Evolutionary conservation across 53 echinoderm and acorn worm species (phyloP), one percentile per base, ranked within the genome.

Genomic region (Luidia sarsii): DNA sequence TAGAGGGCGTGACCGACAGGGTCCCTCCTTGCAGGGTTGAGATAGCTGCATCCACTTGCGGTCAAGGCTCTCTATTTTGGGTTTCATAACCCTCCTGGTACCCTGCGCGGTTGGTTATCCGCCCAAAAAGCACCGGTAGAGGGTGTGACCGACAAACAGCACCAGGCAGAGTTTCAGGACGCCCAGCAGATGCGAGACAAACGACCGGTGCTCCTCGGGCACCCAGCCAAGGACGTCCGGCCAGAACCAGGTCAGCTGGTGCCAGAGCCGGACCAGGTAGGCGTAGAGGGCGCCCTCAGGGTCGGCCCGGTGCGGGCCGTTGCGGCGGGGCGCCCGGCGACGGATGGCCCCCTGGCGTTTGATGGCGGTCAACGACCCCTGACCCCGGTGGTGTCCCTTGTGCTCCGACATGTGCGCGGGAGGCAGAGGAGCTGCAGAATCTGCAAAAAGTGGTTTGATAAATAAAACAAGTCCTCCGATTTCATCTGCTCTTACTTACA

Each of bases 391-490:
- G 55, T 30, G 37, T 0, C 54, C 56, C 50, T 35, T 56, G 8
- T 54, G 72, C 24, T 72, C 72, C 23, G 72, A 24, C 72, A 72
- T 72, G 4, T n/a, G n/a, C n/a, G n/a, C n/a, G n/a, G n/a, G n/a
- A n/a, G n/a, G n/a, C n/a, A n/a, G n/a, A n/a, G n/a, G n/a, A n/a
- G n/a, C n/a, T n/a, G n/a, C n/a, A n/a, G n/a, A n/a, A n/a, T n/a
- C n/a, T n/a, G n/a, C n/a, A n/a, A n/a, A n/a, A n/a, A n/a, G n/a
- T n/a, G n/a, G n/a, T n/a, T n/a, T n/a, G n/a, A n/a, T n/a, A n/a
- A n/a, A n/a, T n/a, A n/a, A n/a, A n/a, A n/a, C n/a, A n/a, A n/a
- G n/a, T n/a, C n/a, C n/a, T n/a, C n/a, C n/a, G n/a, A n/a, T n/a
- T n/a, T n/a, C n/a, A n/a, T n/a, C n/a, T n/a, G n/a, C n/a, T n/a